These are phyloP conservation scores for Haemorhous mexicanus DNA, from an alignment of 2,113 vertebrate species.

Conservation along the genomic window DNA sequence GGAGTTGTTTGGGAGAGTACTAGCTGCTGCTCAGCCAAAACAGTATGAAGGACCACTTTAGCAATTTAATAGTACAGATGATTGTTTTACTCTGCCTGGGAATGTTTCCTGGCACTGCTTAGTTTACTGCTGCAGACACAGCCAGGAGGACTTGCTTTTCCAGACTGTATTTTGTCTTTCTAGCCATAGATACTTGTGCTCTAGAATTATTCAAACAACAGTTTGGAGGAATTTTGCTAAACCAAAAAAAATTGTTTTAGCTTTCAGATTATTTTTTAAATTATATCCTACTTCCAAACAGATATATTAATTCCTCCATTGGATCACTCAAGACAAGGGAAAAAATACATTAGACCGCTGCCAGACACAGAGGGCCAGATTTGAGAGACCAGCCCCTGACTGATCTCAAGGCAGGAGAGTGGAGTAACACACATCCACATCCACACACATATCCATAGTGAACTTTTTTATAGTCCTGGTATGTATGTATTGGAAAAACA, in stretches of 20 bases:
- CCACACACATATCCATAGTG: too few species aligned
- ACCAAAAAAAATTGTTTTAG: neutral
- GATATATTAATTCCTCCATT: neutral
- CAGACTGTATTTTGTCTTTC: constrained; percentile 23
- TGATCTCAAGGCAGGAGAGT: neutral
- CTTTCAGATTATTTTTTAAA: neutral
- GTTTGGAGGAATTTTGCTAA: neutral
- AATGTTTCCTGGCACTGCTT: constrained; percentile 31
- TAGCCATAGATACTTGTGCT: neutral
- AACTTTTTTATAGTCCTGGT: neutral
- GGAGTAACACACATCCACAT: neutral
- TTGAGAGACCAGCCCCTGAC: neutral
- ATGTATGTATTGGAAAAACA: neutral
- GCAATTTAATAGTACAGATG: constrained; percentile 8
- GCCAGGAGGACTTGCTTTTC: constrained; percentile 10
- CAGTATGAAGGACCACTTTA: constrained; percentile 4
- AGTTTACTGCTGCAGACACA: neutral
- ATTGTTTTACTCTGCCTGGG: constrained; percentile 13
- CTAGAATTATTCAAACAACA: neutral
- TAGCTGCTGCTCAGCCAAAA: constrained; percentile 23
- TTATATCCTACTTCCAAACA: neutral
- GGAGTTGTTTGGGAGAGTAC: neutral
- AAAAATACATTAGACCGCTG: neutral
- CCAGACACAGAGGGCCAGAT: neutral
- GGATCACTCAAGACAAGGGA: neutral